Evolutionary conservation across 2,797 vertebrate species (phyloP).

Genomic region (Macropodus opercularis): DNA sequence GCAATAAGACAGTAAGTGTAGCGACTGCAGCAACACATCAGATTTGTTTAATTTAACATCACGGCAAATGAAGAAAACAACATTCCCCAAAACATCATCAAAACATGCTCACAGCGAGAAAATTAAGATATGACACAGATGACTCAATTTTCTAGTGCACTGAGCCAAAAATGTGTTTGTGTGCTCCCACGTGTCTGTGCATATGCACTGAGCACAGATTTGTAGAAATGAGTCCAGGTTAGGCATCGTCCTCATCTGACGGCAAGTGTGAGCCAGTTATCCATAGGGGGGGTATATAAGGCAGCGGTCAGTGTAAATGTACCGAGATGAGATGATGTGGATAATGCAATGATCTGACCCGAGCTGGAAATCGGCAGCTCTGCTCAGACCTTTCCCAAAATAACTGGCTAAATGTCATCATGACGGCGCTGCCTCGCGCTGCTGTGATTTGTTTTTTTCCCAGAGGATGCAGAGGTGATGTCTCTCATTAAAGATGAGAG

Average conservation of each 20-base stretch:
- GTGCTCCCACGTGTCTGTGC: constrained; percentile 1
- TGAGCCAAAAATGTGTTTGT: constrained; percentile 30
- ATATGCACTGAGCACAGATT: constrained; percentile 8
- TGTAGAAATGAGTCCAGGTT: constrained; percentile 29
- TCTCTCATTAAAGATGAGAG: constrained; percentile 60
- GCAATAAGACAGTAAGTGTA: neutral
- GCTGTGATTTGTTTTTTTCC: constrained; percentile 43
- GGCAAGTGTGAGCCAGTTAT: constrained; percentile 39
- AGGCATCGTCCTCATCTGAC: constrained; percentile 27
- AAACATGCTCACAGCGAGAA: constrained; percentile 34
- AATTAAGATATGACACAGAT: constrained; percentile 43
- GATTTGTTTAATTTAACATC: constrained; percentile 22
- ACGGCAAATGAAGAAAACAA: constrained; percentile 4
- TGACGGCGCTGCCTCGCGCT: constrained; percentile 12
- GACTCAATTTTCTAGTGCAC: constrained; percentile 48
- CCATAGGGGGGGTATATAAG: constrained; percentile 30
- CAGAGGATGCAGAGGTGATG: constrained; percentile 50
- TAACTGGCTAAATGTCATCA: constrained; percentile 66
- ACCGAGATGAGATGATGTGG: constrained; percentile 43
- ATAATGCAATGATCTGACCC: constrained; percentile 47
- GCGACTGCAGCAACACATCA: constrained; percentile 8
- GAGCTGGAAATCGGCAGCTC: constrained; percentile 51
- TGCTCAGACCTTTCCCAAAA: constrained; percentile 56
- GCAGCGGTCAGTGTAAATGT: constrained; percentile 58
- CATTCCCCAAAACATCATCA: constrained; percentile 22